A percentile compares a stretch with the other conserved stretches of the same genome.
phyloP scores from a whole-genome alignment of 1,140 invertebrate species.

The Drosophila setifemur region DNA sequence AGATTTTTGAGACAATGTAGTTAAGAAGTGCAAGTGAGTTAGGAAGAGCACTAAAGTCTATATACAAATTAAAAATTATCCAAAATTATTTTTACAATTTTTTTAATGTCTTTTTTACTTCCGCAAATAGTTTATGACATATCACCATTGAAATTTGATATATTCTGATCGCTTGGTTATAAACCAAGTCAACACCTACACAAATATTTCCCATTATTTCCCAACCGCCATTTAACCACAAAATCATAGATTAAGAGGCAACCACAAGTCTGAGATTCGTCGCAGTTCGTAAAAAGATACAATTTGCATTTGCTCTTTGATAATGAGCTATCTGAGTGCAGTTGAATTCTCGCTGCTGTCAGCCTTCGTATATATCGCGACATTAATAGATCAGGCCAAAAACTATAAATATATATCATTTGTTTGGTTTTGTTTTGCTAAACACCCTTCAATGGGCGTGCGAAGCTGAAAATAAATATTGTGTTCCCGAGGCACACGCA shows the following conservation, averaged over 20 bases:
- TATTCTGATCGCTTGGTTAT: neutral
- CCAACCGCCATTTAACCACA: slow-evolving; percentile 11
- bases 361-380: neutral
- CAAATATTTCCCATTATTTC: neutral
- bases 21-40: neutral
- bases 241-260: slow-evolving; percentile 4
- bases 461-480: slow-evolving; percentile 1
- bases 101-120: no score
- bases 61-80: no score
- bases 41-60: neutral
- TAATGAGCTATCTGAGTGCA: slow-evolving; percentile 19
- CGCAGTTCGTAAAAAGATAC: slow-evolving; percentile 22
- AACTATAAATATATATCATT: slow-evolving; percentile 21
- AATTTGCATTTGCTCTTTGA: slow-evolving; percentile 5
- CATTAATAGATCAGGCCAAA: slow-evolving; percentile 2
- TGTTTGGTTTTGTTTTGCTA: slow-evolving; percentile 3
- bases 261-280: slow-evolving; percentile 17
- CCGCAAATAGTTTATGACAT: no score
- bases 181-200: slow-evolving; percentile 2
- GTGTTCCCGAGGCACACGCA: neutral
- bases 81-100: no score
- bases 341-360: neutral
- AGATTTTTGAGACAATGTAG: neutral
- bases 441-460: slow-evolving; percentile 4
- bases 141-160: slow-evolving; percentile 4